phyloP scores from a whole-genome alignment of 2,888 invertebrate genomes.

The Drosophila cyrtoloma region DNA sequence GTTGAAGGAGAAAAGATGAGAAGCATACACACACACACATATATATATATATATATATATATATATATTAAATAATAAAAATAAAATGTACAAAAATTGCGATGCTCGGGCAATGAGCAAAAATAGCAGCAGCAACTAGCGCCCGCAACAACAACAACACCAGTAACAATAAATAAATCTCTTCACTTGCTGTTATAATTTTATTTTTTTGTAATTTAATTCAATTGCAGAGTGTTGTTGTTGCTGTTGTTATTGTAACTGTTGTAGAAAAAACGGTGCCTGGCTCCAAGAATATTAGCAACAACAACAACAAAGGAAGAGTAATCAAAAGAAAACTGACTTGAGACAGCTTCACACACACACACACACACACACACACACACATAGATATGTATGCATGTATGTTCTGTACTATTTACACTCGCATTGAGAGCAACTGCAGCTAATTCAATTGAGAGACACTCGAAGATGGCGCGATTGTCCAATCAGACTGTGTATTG shows the following conservation, averaged over 20 bases:
- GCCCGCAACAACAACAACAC: constrained; percentile 30
- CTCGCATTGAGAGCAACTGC: constrained; percentile 53
- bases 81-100: constrained; percentile 39
- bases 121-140: constrained; percentile 58
- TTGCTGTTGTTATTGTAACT: constrained; percentile 27
- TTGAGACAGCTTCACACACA: constrained; percentile 52
- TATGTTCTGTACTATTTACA: constrained; percentile 19
- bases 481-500: constrained; percentile 40
- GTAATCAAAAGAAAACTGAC: constrained; percentile 53
- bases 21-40: not conserved
- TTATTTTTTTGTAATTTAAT: constrained; percentile 68
- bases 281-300: constrained; percentile 58
- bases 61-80: constrained; percentile 47
- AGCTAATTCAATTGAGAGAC: constrained; percentile 68
- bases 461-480: constrained; percentile 48
- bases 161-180: constrained; percentile 55
- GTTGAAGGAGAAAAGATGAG: constrained; percentile 31
- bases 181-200: constrained; percentile 45
- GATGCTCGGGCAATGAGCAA: constrained; percentile 47
- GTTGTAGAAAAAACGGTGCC: constrained; percentile 68
- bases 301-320: constrained; percentile 42
- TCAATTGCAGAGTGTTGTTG: constrained; percentile 65
- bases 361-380: constrained; percentile 1
- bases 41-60: constrained; percentile 11
- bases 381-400: not conserved